Percentiles rank a stretch among this genome's conserved stretches.
Conservation (phyloP, 2,113 vertebrate genomes). For the Tichodroma muraria region DNA sequence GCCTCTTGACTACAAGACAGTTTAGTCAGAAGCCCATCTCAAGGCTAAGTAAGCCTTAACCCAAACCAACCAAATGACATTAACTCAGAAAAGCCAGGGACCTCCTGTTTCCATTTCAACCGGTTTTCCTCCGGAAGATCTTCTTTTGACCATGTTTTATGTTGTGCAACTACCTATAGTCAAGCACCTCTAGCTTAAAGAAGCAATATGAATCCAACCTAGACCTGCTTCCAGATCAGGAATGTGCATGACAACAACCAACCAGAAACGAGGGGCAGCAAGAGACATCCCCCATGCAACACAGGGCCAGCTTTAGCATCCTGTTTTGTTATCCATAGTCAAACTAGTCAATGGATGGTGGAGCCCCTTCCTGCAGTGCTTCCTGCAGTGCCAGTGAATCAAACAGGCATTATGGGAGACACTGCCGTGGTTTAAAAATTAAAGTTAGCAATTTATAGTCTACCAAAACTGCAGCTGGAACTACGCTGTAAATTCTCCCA, state of each 20-base stretch:
- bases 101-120: neutral
- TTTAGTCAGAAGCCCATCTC: neutral
- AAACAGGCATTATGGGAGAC: neutral
- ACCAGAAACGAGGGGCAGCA: neutral
- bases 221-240: neutral
- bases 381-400: neutral
- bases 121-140: neutral
- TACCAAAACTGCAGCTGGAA: neutral
- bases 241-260: accelerated
- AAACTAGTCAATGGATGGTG: neutral
- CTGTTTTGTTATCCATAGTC: neutral
- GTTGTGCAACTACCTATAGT: neutral
- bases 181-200: neutral
- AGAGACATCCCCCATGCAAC: neutral
- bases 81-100: neutral
- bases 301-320: neutral
- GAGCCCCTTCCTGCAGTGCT: neutral
- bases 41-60: neutral
- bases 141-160: neutral
- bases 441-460: neutral
- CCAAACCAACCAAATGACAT: neutral
- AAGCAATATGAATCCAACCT: neutral
- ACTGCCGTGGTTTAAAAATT: neutral
- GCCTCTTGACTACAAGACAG: neutral
- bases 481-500: neutral